These are phyloP conservation scores for Vesta saturnalis DNA, from an alignment of 2,888 invertebrate species.

Conservation along the genomic window DNA sequence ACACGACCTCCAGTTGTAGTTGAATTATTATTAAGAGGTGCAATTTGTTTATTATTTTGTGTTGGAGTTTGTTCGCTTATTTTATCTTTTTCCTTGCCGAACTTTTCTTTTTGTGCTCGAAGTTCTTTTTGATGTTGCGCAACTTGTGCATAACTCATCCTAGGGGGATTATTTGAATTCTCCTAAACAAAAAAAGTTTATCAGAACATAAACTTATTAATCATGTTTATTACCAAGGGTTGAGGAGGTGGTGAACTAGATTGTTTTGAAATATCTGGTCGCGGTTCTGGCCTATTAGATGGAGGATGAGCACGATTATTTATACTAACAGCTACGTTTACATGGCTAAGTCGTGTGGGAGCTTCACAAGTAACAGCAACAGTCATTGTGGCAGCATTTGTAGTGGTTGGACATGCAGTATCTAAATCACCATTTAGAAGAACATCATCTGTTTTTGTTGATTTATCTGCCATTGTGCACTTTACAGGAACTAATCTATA, in stretches of 20 bases:
- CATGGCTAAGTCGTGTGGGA: constrained; percentile 49
- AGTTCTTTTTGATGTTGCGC: constrained; percentile 71
- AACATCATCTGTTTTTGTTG: constrained; percentile 72
- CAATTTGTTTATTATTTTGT: constrained; percentile 25
- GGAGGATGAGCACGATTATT: constrained; percentile 46
- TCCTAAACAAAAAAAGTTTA: constrained; percentile 37
- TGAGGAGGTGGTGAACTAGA: constrained; percentile 51
- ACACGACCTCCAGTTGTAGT: constrained; percentile 38
- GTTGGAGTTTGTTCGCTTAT: constrained; percentile 30
- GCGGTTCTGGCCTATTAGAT: constrained; percentile 39
- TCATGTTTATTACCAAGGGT: constrained; percentile 42
- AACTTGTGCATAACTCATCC: constrained; percentile 74
- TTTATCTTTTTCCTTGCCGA: constrained; percentile 46
- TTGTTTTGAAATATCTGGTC: constrained; percentile 42
- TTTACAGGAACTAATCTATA: constrained; percentile 59
- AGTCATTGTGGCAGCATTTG: constrained; percentile 68
- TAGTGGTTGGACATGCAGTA: constrained; percentile 60
- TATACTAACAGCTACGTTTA: constrained; percentile 47
- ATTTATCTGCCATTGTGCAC: constrained; percentile 72
- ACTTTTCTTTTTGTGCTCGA: constrained; percentile 54
- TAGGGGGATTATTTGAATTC: constrained; percentile 54
- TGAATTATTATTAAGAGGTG: constrained; percentile 33
- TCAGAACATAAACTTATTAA: neutral
- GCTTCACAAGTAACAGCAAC: constrained; percentile 58
- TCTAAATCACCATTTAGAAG: constrained; percentile 57